Evolutionary conservation across 2,888 invertebrate genomes (phyloP).

Genomic region (Spilosoma lubricipeda): DNA sequence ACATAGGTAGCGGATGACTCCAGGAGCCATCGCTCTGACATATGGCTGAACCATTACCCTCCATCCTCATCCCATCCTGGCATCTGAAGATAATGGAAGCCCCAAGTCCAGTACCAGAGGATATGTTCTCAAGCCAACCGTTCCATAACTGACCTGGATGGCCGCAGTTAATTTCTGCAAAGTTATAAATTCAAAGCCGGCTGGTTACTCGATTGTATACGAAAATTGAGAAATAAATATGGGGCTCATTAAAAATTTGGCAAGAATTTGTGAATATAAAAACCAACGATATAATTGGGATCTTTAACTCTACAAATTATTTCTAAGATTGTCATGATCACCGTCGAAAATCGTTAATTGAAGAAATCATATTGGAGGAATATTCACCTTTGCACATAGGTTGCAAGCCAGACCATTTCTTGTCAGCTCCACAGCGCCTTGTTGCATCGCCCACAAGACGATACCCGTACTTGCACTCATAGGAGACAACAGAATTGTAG

Average conservation of each 20-base stretch:
- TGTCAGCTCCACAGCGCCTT: slow-evolving; percentile 96
- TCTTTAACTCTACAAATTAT: not conserved
- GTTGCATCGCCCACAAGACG: slow-evolving; percentile 96
- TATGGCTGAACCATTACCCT: slow-evolving; percentile 95
- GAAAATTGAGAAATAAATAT: not conserved
- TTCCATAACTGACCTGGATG: slow-evolving; percentile 97
- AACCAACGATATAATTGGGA: not conserved
- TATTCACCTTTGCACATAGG: slow-evolving; percentile 95
- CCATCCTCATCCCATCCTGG: slow-evolving; percentile 95
- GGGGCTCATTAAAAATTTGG: not conserved
- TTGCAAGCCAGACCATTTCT: slow-evolving; percentile 97
- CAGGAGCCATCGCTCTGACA: slow-evolving; percentile 98
- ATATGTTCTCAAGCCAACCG: slow-evolving; percentile 97
- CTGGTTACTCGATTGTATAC: not conserved
- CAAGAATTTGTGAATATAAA: too few species aligned
- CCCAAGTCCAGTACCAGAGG: slow-evolving; percentile 95
- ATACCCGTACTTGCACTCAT: slow-evolving; percentile 98
- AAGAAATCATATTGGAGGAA: not conserved
- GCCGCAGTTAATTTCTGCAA: slow-evolving; percentile 97
- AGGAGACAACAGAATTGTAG: slow-evolving; percentile 97
- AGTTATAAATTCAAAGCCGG: not conserved
- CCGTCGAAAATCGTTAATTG: not conserved
- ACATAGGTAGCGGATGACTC: slow-evolving; percentile 97
- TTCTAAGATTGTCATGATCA: not conserved
- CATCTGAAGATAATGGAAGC: slow-evolving; percentile 97